These are phyloP conservation scores for Plutomurus gul DNA, from an alignment of 1,140 invertebrate genomes.

Conservation along the genomic window DNA sequence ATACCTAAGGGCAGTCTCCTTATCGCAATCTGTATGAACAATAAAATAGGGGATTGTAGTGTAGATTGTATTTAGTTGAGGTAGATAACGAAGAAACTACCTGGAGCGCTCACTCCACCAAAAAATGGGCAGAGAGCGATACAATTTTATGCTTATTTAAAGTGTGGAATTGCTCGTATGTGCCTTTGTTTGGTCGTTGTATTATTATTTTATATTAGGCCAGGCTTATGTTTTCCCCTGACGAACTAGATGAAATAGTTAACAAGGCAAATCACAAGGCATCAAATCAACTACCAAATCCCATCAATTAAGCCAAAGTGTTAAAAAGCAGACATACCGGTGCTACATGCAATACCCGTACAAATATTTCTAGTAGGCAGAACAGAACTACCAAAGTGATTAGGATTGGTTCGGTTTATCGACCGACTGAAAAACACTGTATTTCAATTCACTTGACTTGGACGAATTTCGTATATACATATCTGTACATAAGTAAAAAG, in stretches of 20 bases:
- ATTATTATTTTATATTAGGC: background rate
- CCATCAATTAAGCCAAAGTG: background rate
- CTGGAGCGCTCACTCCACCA: background rate
- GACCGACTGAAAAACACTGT: background rate
- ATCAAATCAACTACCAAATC: background rate
- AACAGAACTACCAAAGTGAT: too few relatives aligned
- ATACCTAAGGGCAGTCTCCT: background rate
- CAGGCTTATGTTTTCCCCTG: background rate
- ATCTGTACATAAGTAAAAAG: too few relatives aligned
- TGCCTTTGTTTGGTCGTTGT: background rate
- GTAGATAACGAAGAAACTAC: background rate
- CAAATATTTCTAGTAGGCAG: too few relatives aligned
- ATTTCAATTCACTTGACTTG: background rate
- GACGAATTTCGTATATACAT: too few relatives aligned
- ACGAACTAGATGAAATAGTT: background rate
- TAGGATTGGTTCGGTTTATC: background rate
- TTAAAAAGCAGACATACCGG: background rate
- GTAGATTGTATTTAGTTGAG: constrained; percentile 15
- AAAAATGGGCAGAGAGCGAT: background rate
- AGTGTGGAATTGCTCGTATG: background rate
- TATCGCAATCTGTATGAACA: constrained; percentile 20
- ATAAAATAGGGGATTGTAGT: background rate
- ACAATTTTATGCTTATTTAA: constrained; percentile 23
- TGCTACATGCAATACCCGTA: too few relatives aligned
- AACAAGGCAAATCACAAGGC: background rate